Base-by-base conservation (phyloP, 2,113 vertebrate genomes). In the Istiophorus platypterus region DNA sequence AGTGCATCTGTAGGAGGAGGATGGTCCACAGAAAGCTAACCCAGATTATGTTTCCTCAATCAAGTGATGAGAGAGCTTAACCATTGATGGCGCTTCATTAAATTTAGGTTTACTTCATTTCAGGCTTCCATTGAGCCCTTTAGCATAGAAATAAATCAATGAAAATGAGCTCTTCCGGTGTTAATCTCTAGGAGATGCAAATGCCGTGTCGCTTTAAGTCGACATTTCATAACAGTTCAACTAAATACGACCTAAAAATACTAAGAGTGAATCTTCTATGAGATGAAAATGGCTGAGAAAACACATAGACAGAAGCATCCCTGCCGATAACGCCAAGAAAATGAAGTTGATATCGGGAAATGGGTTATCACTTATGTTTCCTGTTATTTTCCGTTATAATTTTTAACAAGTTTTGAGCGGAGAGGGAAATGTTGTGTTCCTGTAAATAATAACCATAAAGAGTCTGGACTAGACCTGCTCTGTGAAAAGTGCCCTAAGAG, bases 31-130 rank as follows among this genome's bases (percentile, higher is more conserved):
- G 54, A 82, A 85, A 12, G 54, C 62, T 74, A 84, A 78, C 85
- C 80, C 42, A 74, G 80, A 91, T 91, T 85, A 80, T 83, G 62
- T 72, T 74, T 78, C 73, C 62, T 89, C 75, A 86, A 84, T 85
- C 84, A 78, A 84, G 69, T 87, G 80, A 85, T 82, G 75, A 79
- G 73, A 62, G 61, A 68, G 88, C 42, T 90, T 73, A 85, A 82
- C 56, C 67, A 73, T 0, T 59, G 80, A 88, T 79, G 64, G 66
- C 76, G 82, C 64, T 80, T 80, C 42, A 52, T 87, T 62, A 82
- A 72, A 88, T 85, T 81, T 77, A 77, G 68, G 39, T 66, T 47
- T 66, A 72, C 71, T 83, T 77, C n/a, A 72, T 88, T 81, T 66
- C 26, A 76, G 54, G 63, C 58, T 65, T 77, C 54, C 31, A 54